Evolutionary conservation across 2,113 vertebrate species (phyloP), one percentile per base, ranked within the genome.

Genomic region (Rhagologus leucostigma): DNA sequence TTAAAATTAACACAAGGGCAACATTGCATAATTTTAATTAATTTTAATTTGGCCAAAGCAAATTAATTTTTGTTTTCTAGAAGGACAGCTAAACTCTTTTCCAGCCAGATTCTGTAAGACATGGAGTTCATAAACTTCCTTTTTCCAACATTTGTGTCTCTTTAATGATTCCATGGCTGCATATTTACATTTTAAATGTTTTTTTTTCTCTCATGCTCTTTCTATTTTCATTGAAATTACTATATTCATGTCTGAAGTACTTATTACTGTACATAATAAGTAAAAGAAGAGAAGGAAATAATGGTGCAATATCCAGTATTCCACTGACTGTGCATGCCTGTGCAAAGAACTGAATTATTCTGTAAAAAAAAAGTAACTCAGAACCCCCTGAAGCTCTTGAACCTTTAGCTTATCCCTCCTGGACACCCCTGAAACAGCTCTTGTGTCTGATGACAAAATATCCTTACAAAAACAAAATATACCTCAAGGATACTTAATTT

Each of bases 11-110:
- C 98, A 98, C 98, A 97, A 98, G 98, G 98, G 98, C 98, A 98
- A 98, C 98, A 98, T 98, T 98, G 98, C 98, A 98, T 98, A 98
- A 98, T 98, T 98, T 98, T 98, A 98, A 98, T 98, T 98, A 98
- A 98, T 98, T 98, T 98, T 98, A 98, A 98, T 98, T 98, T 98
- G 98, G 97, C 97, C 98, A 98, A 97, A 98, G 98, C 97, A 98
- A 98, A 98, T 98, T 98, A 98, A 98, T 98, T 98, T 98, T 98
- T 98, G 98, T 98, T 98, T 98, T 98, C 97, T 98, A 96, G 97
- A 98, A 98, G 98, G 98, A 98, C 97, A 98, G 95, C 96, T 97
- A 96, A 98, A 98, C 81, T 97, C 96, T 95, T 96, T 96, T 87
- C 56, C 87, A 96, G 91, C 69, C 70, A 14, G 59, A 84, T 97